These are phyloP conservation scores for Caiman crocodilus DNA, from an alignment of 2,797 vertebrate species.

Conservation along the genomic window DNA sequence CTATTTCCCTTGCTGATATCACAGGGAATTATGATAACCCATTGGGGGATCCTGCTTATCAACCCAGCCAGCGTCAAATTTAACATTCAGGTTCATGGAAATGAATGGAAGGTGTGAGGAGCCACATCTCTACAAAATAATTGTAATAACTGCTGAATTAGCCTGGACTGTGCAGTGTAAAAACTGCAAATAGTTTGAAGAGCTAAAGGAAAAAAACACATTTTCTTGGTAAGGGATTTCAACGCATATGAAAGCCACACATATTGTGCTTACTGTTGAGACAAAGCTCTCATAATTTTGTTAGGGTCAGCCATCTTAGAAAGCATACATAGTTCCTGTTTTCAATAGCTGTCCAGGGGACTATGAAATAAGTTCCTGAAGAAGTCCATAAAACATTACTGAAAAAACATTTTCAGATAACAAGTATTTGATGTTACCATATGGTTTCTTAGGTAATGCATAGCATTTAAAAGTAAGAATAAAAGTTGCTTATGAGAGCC, in stretches of 20 bases:
- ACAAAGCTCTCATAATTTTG: neutral
- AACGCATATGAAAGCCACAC: neutral
- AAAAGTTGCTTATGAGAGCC: neutral
- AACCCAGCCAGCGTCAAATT: neutral
- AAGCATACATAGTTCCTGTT: neutral
- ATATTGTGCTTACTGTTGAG: neutral
- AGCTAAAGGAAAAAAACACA: neutral
- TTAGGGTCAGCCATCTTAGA: neutral
- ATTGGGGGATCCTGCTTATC: neutral
- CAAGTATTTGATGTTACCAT: neutral
- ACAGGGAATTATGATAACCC: fast-evolving
- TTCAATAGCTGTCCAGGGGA: neutral
- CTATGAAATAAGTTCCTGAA: neutral
- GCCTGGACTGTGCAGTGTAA: neutral
- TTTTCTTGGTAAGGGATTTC: neutral
- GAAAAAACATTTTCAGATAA: too few species aligned
- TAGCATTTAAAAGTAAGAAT: neutral
- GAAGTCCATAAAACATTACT: neutral
- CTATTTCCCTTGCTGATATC: fast-evolving
- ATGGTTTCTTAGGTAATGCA: neutral
- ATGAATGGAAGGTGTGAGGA: neutral
- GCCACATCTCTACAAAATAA: neutral
- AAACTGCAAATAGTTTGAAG: neutral
- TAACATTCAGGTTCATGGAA: neutral
- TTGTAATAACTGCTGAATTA: neutral